Evolutionary conservation across 23 tunicate genomes (phyloP).

Genomic region (Botrylloides violaceus): DNA sequence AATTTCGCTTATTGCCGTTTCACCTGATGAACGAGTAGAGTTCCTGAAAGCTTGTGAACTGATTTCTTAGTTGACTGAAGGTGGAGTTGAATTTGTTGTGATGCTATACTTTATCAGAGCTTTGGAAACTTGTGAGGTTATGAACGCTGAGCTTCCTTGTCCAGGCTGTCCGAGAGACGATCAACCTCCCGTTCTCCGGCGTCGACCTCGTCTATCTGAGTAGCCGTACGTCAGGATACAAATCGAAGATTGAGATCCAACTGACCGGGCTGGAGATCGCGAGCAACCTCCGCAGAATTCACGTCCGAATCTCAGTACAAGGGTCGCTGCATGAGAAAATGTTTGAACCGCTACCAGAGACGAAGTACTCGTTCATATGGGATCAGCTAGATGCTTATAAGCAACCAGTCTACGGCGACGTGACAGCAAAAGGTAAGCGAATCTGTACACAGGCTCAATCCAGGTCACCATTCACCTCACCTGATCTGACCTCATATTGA

Average conservation of each 20-base stretch:
- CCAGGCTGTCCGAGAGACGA: constrained; percentile 70
- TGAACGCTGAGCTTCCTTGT: too few species aligned
- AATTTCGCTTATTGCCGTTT: too few species aligned
- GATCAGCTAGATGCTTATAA: constrained; percentile 55
- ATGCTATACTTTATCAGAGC: too few species aligned
- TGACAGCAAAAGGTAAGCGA: constrained; percentile 62
- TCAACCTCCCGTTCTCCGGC: constrained; percentile 54
- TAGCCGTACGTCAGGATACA: constrained; percentile 57
- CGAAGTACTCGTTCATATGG: constrained; percentile 73
- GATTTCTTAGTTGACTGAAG: too few species aligned
- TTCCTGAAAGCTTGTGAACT: too few species aligned
- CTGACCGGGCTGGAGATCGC: constrained; percentile 48
- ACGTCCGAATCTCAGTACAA: constrained; percentile 36
- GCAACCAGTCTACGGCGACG: constrained; percentile 69
- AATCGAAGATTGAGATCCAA: constrained; percentile 31
- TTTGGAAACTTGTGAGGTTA: too few species aligned
- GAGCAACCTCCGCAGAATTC: constrained; percentile 33
- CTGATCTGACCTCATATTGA: too few species aligned
- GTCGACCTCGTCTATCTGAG: constrained; percentile 77
- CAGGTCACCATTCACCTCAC: too few species aligned
- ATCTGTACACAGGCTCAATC: too few species aligned
- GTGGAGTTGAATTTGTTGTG: too few species aligned
- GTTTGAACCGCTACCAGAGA: constrained; percentile 58
- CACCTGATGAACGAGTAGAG: too few species aligned
- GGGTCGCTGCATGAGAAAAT: constrained; percentile 48